Base-by-base conservation (phyloP, 2,113 vertebrate species). In the Chinchilla lanigera region DNA sequence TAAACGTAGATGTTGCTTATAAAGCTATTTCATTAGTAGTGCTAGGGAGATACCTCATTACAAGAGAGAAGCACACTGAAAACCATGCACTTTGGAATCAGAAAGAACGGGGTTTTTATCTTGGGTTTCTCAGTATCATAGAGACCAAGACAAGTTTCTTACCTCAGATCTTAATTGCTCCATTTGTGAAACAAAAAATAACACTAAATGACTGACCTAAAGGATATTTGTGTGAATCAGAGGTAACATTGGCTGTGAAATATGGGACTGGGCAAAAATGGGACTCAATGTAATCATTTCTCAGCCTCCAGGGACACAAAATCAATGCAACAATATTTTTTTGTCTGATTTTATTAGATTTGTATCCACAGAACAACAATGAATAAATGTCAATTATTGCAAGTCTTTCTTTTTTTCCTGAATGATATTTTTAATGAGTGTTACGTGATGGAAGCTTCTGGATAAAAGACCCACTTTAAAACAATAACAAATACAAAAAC, bases 361-460 rank as follows among this genome's bases (percentile, higher is more conserved):
- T 97, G 44, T 90, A 86, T 50, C 54, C 41, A n/a, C 22, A 89
- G 22, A 89, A 41, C 24, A 91, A 84, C 19, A 86, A 65, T 33
- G 93, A 91, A 73, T 71, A 91, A 86, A 91, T 93, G 81, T 61
- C 60, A 94, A 4, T 78, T 97, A 71, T 71, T 95, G 52, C 41
- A 12, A 69, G 30, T 94, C 11, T 58, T 85, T 63, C 33, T 86
- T 95, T 30, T 44, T 84, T 30, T 35, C 13, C 56, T 81, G 24
- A 44, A 17, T 86, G 78, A 86, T 90, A 78, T 56, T 94, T 77
- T 78, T 75, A 63, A 50, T 77, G 61, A 75, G 77, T 13, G 85
- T 82, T 50, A 33, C 24, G 52, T 61, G 28, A 90, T n/a, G 19
- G 80, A 83, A 93, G 69, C 22, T 73, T 95, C 47, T 90, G 54